These are phyloP conservation scores for Pogonophryne albipinna DNA, from an alignment of 2,797 vertebrate genomes.

Conservation along the genomic window DNA sequence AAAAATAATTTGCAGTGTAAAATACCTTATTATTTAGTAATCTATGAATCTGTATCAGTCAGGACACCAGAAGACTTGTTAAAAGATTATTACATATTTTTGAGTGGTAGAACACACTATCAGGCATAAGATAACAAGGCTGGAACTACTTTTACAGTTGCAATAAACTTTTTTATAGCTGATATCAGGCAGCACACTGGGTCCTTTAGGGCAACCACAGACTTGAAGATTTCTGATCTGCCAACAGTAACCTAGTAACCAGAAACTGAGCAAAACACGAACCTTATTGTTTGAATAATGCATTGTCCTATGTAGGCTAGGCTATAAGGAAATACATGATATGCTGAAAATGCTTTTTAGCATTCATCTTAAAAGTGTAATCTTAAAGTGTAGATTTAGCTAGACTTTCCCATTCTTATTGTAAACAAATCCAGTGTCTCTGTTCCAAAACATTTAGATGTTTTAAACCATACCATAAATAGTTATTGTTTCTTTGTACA, in stretches of 20 bases:
- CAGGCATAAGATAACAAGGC: slow-evolving; percentile 37
- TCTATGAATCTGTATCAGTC: neutral
- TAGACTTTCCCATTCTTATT: neutral
- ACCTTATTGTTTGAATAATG: neutral
- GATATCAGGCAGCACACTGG: slow-evolving; percentile 10
- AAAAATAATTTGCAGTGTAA: neutral
- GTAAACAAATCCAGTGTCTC: neutral
- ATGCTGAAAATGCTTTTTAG: neutral
- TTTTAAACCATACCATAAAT: too few relatives aligned
- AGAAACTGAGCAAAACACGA: neutral
- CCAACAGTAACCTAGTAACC: neutral
- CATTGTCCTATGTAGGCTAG: neutral
- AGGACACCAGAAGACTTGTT: neutral
- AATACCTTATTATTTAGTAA: neutral
- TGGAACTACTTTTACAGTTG: neutral
- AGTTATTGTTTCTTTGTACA: neutral
- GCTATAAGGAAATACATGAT: neutral
- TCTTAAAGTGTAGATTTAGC: neutral
- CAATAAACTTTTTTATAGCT: slow-evolving; percentile 1
- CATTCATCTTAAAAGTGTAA: neutral
- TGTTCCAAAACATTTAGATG: neutral
- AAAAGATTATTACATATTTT: slow-evolving; percentile 4
- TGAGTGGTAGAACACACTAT: neutral
- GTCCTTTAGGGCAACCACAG: slow-evolving; percentile 22
- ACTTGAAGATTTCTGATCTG: neutral